Base-by-base conservation (phyloP, 2,113 vertebrate genomes). In the Pluvianellus socialis region DNA sequence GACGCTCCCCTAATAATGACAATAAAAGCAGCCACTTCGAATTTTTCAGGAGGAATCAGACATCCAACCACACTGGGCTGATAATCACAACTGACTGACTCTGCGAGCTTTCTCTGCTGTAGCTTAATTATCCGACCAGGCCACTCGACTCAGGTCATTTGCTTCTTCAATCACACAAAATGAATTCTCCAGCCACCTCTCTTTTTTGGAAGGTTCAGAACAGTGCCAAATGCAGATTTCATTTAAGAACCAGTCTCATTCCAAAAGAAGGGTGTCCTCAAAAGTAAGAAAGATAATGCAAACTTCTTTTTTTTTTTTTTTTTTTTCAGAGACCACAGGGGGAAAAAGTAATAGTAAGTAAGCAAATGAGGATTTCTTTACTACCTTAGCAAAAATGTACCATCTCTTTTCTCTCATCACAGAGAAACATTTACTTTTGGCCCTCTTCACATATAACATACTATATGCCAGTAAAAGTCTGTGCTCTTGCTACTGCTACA, bases 41-140 rank as follows among this genome's bases (percentile, higher is more conserved):
- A 58, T 83, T 94, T 94, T 91, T 86, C 83, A 90, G 63, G 72
- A 93, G 71, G 63, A 79, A 91, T 72, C 32, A 94, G 92, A 95
- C 13, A 63, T 38, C 38, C 90, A 40, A 20, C 62, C n/a, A 91
- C 67, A 63, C 33, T 4, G 47, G 76, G 67, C 59, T 4, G 27
- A 50, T 55, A 96, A 96, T 95, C 92, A 95, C 94, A 95, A 94
- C 52, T 79, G 94, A 95, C 94, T 94, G 89, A 83, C 84, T 95
- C 86, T 21, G 58, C 0, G 3, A 95, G 92, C 62, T 79, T 90
- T 88, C 89, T 91, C 91, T 94, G 66, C 73, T 94, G 92, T 91
- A 88, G 77, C 53, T 96, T 97, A 96, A 97, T 97, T 95, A 90
- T 86, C 67, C 96, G 95, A 94, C 94, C 91, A 94, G 89, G 81